Base-by-base conservation (phyloP, 2,888 invertebrate species). In the Thereva nobilitata region DNA sequence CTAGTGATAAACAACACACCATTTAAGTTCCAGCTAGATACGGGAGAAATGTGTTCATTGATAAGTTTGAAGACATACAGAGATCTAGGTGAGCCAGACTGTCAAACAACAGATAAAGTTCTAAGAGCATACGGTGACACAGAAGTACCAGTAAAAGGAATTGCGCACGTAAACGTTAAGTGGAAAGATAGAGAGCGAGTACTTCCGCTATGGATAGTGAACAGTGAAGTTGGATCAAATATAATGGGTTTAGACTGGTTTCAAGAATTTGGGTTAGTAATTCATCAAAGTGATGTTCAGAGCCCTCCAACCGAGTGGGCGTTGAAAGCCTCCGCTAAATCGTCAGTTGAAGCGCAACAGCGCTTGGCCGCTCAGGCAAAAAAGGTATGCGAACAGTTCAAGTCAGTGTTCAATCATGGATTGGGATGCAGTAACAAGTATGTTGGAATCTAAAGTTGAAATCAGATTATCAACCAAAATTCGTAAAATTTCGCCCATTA, bases 401-500 rank as follows among this genome's bases (percentile, higher is more conserved):
- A n/a, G n/a, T n/a, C n/a, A n/a, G 4, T 50, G 9, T 50, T 50
- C 34, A 6, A 5, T 50, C 12, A n/a, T 35, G 23, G 12, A n/a
- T 40, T 40, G 12, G 55, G 55, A 12, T 8, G 41, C 23, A 41
- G 55, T 8, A 55, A 8, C 0, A 5, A 4, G 1, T 5, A 41
- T 6, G 1, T 41, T 5, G 55, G 5, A 0, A 4, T 6, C 35
- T 55, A 4, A 4, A n/a, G 4, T 40, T 55, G n/a, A 55, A 55
- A 12, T 23, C 40, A 4, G 45, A 53, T 40, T 67, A 49, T 23
- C 34, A 40, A 34, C 69, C 70, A 38, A 70, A 71, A 65, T 67
- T 70, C 57, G 68, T 45, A 4, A 61, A 67, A 40, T 61, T 66
- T 9, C 57, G 72, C 6, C 68, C 67, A 5, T 66, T 72, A 54